These are phyloP conservation scores for Actias luna DNA, from an alignment of 2,888 invertebrate species.

Conservation along the genomic window DNA sequence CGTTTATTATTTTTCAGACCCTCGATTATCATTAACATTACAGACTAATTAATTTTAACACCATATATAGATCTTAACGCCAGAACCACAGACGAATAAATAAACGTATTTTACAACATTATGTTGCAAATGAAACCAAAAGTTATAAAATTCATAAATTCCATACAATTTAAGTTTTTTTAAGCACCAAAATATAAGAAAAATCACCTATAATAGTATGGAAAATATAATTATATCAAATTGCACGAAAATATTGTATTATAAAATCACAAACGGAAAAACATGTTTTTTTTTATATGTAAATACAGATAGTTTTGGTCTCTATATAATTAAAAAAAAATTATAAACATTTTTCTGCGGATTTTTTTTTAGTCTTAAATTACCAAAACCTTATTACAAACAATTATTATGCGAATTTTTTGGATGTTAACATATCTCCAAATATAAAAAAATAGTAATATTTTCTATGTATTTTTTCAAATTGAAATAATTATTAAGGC, in stretches of 20 bases:
- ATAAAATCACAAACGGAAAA: too few relatives aligned
- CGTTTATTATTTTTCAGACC: conserved; percentile 62
- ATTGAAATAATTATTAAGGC: background rate
- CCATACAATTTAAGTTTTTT: background rate
- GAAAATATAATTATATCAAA: background rate
- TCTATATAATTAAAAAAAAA: too few relatives aligned
- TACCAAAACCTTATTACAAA: too few relatives aligned
- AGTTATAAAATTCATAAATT: background rate
- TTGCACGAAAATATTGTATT: background rate
- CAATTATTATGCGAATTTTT: background rate
- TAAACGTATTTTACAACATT: background rate
- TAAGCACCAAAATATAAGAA: conserved; percentile 29
- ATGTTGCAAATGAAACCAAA: background rate
- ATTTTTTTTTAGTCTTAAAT: too few relatives aligned
- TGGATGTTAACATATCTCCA: background rate
- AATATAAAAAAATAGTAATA: too few relatives aligned
- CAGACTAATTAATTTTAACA: conserved; percentile 20
- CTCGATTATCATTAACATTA: conserved; percentile 50
- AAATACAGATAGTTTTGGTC: too few relatives aligned
- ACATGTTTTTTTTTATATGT: too few relatives aligned
- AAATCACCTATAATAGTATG: conserved; percentile 6
- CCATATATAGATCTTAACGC: conserved; percentile 42
- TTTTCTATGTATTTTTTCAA: too few relatives aligned
- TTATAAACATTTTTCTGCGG: too few relatives aligned
- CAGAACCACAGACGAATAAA: background rate